Evolutionary conservation across 2,113 vertebrate species (phyloP).

Genomic region (Patagioenas fasciata): DNA sequence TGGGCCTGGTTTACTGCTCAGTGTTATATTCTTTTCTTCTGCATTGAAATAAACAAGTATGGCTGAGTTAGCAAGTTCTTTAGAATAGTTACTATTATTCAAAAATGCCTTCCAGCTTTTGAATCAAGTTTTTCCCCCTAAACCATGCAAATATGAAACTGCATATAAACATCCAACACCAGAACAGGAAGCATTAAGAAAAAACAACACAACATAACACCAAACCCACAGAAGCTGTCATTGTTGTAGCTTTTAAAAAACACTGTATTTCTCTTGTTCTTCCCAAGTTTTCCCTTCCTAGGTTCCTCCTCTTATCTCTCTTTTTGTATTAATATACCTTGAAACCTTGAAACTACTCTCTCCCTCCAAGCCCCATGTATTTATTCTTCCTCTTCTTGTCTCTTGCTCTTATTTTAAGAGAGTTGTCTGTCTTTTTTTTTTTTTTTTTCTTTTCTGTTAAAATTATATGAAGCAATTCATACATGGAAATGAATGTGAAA

Average conservation of each 20-base stretch:
- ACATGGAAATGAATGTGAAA: neutral
- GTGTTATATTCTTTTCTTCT: neutral
- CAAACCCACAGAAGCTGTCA: neutral
- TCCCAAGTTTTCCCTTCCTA: neutral
- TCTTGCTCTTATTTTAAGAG: neutral
- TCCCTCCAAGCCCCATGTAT: neutral
- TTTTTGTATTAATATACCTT: neutral
- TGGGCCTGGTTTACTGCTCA: neutral
- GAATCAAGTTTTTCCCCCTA: neutral
- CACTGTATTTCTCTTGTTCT: neutral
- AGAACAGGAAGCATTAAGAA: neutral
- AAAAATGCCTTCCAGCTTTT: neutral
- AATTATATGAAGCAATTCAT: neutral
- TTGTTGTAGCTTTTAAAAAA: neutral
- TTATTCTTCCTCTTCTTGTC: neutral
- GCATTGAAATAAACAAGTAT: neutral
- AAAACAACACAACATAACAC: neutral
- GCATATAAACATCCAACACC: neutral
- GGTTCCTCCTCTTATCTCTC: neutral
- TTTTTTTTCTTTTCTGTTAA: neutral
- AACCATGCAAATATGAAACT: neutral
- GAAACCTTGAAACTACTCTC: neutral
- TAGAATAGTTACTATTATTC: neutral
- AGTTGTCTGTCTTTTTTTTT: neutral
- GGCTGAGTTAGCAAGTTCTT: neutral